Evolutionary conservation across 2,888 invertebrate genomes (phyloP), one percentile per base, ranked within the genome.

Genomic region (Lepidonotus clava): DNA sequence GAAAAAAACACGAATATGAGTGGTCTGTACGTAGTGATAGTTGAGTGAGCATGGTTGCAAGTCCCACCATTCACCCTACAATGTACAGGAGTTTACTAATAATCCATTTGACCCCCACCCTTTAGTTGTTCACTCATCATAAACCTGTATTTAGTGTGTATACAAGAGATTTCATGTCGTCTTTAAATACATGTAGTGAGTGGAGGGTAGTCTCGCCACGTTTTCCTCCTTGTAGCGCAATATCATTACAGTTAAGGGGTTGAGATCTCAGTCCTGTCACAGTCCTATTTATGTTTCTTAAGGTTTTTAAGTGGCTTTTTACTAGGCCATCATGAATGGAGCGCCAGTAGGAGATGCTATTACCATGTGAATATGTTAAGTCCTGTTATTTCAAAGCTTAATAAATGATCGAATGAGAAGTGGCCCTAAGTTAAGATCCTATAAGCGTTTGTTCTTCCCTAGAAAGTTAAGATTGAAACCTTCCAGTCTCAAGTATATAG

Each of bases 361-460:
- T 34, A 71, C 36, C 1, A 76, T 80, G 80, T 80, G 80, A 80
- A 80, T 80, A 80, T 80, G 46, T 80, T 80, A 28, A 80, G 80
- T 80, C n/a, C 51, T 80, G 80, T 80, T 80, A 41, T 34, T 46
- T 51, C 14, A 21, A 34, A 21, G 80, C 28, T 41, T 41, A 80
- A 80, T 46, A 80, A 51, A 80, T 80, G n/a, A 36, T 32, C 6
- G 71, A 71, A n/a, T 14, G 28, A 61, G 6, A 61, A 51, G 21
- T 18, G 61, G 61, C 61, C 61, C 61, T 61, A n/a, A 61, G 61
- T 61, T 61, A 46, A 11, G 18, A 46, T 11, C 46, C 8, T 11
- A 46, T 24, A 18, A 18, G 53, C 53, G 4, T 53, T 53, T 53
- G 21, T 53, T 24, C 4, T 53, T 53, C 53, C 18, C 2, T 53